These are phyloP conservation scores for Zygothrica quintamaculata DNA, from an alignment of 2,888 invertebrate genomes.

Conservation along the genomic window DNA sequence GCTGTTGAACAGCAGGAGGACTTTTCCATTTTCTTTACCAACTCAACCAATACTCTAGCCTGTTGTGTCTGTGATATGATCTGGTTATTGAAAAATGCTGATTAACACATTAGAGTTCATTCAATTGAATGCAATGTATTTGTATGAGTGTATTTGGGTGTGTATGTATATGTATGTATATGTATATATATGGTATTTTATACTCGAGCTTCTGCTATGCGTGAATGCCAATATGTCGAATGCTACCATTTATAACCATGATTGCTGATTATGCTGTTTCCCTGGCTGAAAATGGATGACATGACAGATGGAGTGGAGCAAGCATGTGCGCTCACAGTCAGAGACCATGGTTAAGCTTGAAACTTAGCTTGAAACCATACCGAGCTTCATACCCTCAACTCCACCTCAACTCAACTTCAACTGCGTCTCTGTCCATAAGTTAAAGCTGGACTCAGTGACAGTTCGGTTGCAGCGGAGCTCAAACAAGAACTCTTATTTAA, in stretches of 20 bases:
- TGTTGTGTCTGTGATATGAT: slow-evolving; percentile 39
- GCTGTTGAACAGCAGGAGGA: slow-evolving; percentile 29
- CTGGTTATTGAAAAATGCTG: slow-evolving; percentile 74
- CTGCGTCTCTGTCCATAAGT: slow-evolving; percentile 8
- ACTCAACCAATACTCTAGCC: background rate
- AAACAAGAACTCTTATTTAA: slow-evolving; percentile 80
- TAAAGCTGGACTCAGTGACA: slow-evolving; percentile 66
- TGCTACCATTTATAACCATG: slow-evolving; percentile 83
- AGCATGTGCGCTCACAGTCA: slow-evolving; percentile 70
- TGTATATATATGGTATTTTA: slow-evolving; percentile 30
- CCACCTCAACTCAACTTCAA: slow-evolving; percentile 1
- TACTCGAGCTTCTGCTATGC: slow-evolving; percentile 62
- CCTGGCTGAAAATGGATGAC: slow-evolving; percentile 79
- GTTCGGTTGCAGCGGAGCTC: slow-evolving; percentile 77
- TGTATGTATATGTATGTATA: slow-evolving; percentile 10
- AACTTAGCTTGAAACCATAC: slow-evolving; percentile 8
- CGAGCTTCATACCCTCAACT: slow-evolving; percentile 1
- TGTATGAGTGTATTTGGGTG: slow-evolving; percentile 12
- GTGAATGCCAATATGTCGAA: slow-evolving; percentile 82
- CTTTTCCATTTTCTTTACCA: slow-evolving; percentile 29
- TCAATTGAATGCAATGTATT: slow-evolving; percentile 52
- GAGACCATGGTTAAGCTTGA: slow-evolving; percentile 15
- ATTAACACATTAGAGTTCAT: slow-evolving; percentile 76
- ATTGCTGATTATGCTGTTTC: slow-evolving; percentile 83
- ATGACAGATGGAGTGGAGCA: slow-evolving; percentile 82